These are phyloP conservation scores for Drosophila anceps DNA, from an alignment of 2,888 invertebrate genomes.

Conservation along the genomic window DNA sequence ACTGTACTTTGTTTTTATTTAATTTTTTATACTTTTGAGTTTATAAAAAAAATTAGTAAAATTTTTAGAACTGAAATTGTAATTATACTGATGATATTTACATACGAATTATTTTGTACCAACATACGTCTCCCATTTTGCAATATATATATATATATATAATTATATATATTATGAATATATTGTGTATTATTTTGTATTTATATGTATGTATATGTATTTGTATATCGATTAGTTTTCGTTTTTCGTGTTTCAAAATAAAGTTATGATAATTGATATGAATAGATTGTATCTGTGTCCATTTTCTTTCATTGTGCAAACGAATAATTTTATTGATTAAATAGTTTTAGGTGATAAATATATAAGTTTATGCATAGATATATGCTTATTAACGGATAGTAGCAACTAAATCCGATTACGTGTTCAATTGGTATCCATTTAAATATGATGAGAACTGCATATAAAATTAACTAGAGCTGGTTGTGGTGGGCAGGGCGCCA, in stretches of 20 bases:
- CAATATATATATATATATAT: constrained; percentile 50
- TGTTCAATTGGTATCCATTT: constrained; percentile 27
- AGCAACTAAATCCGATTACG: constrained; percentile 16
- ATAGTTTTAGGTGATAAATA: constrained; percentile 74
- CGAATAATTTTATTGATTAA: constrained; percentile 80
- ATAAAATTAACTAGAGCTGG: constrained; percentile 70
- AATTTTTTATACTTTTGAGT: not conserved
- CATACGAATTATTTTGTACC: constrained; percentile 34
- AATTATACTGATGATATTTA: constrained; percentile 55
- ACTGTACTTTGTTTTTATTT: constrained; percentile 16
- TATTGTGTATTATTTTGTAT: constrained; percentile 45
- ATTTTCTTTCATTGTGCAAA: constrained; percentile 68
- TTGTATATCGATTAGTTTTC: constrained; percentile 27
- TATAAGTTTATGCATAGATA: constrained; percentile 46
- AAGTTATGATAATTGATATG: constrained; percentile 38
- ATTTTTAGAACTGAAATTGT: constrained; percentile 74
- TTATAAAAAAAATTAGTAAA: constrained; percentile 54
- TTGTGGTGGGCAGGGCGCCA: constrained; percentile 79
- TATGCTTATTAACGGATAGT: constrained; percentile 29
- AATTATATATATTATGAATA: constrained; percentile 13
- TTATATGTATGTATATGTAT: constrained; percentile 33
- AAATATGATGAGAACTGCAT: constrained; percentile 32
- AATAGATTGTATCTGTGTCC: not conserved
- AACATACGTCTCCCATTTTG: constrained; percentile 62
- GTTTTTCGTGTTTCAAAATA: constrained; percentile 52